Percentiles rank a stretch among this genome's conserved stretches.
Evolutionary conservation across 2,113 vertebrate genomes (phyloP).

Genomic region (Heliornis fulica): DNA sequence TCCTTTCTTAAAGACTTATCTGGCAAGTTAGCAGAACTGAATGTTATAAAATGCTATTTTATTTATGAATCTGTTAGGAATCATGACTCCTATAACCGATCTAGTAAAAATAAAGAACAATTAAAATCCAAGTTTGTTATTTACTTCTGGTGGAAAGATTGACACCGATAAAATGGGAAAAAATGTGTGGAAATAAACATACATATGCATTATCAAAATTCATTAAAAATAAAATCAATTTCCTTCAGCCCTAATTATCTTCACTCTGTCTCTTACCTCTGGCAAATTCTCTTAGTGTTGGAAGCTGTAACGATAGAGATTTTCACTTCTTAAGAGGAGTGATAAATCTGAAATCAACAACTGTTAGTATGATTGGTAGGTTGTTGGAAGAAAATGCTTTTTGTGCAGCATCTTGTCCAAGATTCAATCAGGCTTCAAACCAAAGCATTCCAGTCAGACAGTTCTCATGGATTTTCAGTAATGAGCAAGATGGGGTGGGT

Average conservation of each 20-base stretch:
- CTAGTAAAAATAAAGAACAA: neutral
- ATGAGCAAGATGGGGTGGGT: constrained; percentile 59
- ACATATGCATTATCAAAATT: neutral
- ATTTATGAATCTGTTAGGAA: constrained; percentile 41
- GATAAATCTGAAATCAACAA: constrained; percentile 73
- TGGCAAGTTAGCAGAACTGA: constrained; percentile 20
- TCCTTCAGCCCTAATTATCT: constrained; percentile 33
- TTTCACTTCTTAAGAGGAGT: constrained; percentile 57
- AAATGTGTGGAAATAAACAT: neutral
- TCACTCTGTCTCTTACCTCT: constrained; percentile 51
- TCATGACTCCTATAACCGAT: neutral
- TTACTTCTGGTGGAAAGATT: neutral
- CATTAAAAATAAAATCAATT: neutral
- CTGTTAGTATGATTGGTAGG: constrained; percentile 66
- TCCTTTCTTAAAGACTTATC: constrained; percentile 1
- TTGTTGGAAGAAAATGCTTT: constrained; percentile 58
- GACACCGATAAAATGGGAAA: neutral
- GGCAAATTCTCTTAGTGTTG: constrained; percentile 52
- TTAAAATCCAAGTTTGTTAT: neutral
- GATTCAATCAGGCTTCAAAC: constrained; percentile 70
- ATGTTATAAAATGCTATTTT: constrained; percentile 7
- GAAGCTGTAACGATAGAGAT: neutral
- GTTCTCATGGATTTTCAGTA: constrained; percentile 68
- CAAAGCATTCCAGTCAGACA: constrained; percentile 68
- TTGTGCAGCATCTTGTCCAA: constrained; percentile 58